A percentile compares a stretch with the other conserved stretches of the same genome.
Conservation (phyloP, 2,113 vertebrate species). For the Tautogolabrus adspersus region DNA sequence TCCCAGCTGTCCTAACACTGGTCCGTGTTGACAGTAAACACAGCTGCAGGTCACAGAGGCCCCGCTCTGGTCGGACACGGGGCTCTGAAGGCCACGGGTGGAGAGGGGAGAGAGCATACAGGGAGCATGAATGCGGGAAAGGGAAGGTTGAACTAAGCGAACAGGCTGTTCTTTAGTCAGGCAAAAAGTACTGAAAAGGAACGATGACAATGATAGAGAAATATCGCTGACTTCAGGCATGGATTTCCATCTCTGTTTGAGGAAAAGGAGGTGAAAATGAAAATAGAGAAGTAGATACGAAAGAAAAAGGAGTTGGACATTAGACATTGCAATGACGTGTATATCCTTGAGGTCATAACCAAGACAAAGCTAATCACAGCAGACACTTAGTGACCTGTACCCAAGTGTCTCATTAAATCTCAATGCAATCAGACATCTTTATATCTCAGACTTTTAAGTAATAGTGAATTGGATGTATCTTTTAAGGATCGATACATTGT, state of each 20-base stretch:
- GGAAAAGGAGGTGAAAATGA: neutral
- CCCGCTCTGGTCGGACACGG: constrained; percentile 76
- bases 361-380: constrained; percentile 46
- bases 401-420: constrained; percentile 58
- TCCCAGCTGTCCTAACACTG: constrained; percentile 87
- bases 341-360: constrained; percentile 37
- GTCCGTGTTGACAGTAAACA: constrained; percentile 86
- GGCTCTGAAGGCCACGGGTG: constrained; percentile 68
- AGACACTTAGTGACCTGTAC: constrained; percentile 45
- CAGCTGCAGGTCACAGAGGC: constrained; percentile 86
- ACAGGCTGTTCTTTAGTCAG: constrained; percentile 26
- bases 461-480: constrained; percentile 56
- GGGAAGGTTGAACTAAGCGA: constrained; percentile 33
- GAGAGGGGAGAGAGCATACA: constrained; percentile 47
- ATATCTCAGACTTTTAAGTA: constrained; percentile 48
- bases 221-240: neutral
- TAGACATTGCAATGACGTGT: neutral
- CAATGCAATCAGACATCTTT: constrained; percentile 39
- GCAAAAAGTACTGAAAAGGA: constrained; percentile 6
- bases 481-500: constrained; percentile 62
- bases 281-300: neutral
- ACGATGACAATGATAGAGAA: constrained; percentile 1
- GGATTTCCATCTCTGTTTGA: neutral
- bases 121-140: constrained; percentile 50
- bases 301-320: neutral